Evolutionary conservation across 1,140 invertebrate species (phyloP), one percentile per base, ranked within the genome.

Genomic region (Ceratitis capitata): DNA sequence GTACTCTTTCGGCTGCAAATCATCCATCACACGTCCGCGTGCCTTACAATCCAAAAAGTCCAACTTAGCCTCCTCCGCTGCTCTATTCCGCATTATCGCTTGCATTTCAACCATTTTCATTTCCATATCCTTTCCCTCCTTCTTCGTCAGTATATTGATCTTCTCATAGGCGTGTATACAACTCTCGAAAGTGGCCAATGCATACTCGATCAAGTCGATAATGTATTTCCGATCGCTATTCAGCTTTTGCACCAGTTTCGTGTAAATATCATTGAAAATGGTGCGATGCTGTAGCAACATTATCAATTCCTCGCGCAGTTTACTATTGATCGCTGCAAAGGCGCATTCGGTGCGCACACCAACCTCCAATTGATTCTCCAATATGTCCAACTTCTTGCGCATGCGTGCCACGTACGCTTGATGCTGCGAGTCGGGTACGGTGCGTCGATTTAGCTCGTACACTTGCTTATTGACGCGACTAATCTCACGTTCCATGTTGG

Each of bases 1-100:
- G 61, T 87, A 86, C 74, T 88, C 87, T n/a, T 86, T 86, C 6
- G 85, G 82, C 29, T 88, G 85, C 7, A 92, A 82, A 86, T 90
- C 89, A 5, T 88, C 89, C 69, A 92, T 84, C n/a, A 85, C 64
- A 0, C 91, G 74, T 0, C 82, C 64, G 35, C 88, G 88, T 39
- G 86, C 87, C 53, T 92, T 92, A 85, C 87, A 89, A 23, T 88
- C 87, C 5, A 92, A 82, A 83, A 92, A 92, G 4, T 89, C 87
- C 2, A 84, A 61, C 14, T 88, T 90, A 9, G 89, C 88, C 0
- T 87, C 87, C 51, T 91, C 89, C 26, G 90, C 89, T 26, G 91
- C 91, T 47, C 89, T 88, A 47, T 89, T 89, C 10, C 87, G 84
- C 82, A 87, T 86, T 32, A 86, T 83, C 10, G 84, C 85, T 19